Percentiles rank a stretch among this genome's conserved stretches.
Conservation (phyloP, 2,113 vertebrate genomes). For the Motacilla tschutschensis region DNA sequence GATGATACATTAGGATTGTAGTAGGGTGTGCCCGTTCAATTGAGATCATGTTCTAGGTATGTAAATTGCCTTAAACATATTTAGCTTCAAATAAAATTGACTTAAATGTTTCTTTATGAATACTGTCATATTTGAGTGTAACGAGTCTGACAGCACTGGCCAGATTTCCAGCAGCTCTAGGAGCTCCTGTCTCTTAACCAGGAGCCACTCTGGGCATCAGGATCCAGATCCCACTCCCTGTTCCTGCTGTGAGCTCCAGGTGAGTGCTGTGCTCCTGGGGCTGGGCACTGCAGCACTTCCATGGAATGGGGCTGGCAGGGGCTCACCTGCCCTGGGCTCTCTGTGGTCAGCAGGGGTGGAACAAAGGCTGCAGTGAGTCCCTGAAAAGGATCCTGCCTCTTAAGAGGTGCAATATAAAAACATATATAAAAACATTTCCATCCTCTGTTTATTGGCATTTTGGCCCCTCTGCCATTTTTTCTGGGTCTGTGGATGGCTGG, state of each 20-base stretch:
- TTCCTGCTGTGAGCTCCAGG: not conserved
- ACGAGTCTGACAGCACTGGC: not conserved
- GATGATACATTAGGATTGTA: constrained; percentile 48
- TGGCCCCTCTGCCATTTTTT: fast-evolving
- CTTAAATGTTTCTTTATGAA: constrained; percentile 64
- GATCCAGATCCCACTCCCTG: not conserved
- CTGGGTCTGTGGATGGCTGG: not conserved
- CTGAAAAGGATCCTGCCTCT: not conserved
- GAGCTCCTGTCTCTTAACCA: not conserved
- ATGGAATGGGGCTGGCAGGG: fast-evolving
- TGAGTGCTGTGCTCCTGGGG: not conserved
- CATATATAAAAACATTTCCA: not conserved
- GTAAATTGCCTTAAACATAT: constrained; percentile 74
- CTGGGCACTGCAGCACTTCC: not conserved
- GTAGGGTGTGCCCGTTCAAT: constrained; percentile 65
- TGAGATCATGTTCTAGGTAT: constrained; percentile 68
- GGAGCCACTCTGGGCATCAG: not conserved
- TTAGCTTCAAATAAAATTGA: constrained; percentile 73
- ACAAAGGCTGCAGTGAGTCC: not conserved
- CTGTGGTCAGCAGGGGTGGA: not conserved
- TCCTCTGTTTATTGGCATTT: not conserved
- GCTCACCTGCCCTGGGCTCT: not conserved
- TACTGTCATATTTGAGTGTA: constrained; percentile 63
- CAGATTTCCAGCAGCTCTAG: not conserved
- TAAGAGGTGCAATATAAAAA: not conserved